phyloP scores from a whole-genome alignment of 1,140 invertebrate genomes.

The Formica exsecta region DNA sequence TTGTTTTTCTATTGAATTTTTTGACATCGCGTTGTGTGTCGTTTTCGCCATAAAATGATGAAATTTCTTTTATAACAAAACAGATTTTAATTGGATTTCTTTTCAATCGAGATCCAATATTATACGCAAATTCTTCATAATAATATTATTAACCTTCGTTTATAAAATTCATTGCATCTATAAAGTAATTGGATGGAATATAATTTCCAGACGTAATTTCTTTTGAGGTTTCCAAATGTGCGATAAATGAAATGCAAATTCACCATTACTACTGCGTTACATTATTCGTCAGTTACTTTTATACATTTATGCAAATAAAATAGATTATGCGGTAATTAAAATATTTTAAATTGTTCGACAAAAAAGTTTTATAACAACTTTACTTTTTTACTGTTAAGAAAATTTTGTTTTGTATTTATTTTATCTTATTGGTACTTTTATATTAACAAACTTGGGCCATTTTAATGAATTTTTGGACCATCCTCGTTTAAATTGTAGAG shows the following conservation, averaged over 20 bases:
- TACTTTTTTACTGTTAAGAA: not conserved
- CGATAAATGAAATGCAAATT: conserved; percentile 26
- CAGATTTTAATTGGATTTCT: conserved; percentile 33
- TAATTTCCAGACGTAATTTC: conserved; percentile 4
- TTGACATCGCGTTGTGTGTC: conserved; percentile 5
- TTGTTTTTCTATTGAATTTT: conserved; percentile 46
- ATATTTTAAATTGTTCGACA: not conserved
- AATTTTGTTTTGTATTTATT: not conserved
- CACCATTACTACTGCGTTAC: conserved; percentile 1
- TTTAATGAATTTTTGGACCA: not conserved
- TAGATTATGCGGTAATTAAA: conserved; percentile 8
- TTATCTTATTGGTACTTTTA: conserved; percentile 15
- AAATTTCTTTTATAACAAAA: conserved; percentile 31
- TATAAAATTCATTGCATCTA: conserved; percentile 1
- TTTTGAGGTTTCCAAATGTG: not conserved
- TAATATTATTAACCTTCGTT: conserved; percentile 31
- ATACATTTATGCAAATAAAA: not conserved
- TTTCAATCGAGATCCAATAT: conserved; percentile 21
- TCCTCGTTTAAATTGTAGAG: too few relatives aligned
- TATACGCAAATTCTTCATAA: conserved; percentile 8
- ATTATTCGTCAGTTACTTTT: not conserved
- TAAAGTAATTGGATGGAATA: not conserved
- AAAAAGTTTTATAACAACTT: not conserved
- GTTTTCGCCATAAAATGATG: conserved; percentile 11
- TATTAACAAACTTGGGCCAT: not conserved